Base-by-base conservation (phyloP, 2,888 invertebrate genomes). In the Scrobipalpa atriplicella region DNA sequence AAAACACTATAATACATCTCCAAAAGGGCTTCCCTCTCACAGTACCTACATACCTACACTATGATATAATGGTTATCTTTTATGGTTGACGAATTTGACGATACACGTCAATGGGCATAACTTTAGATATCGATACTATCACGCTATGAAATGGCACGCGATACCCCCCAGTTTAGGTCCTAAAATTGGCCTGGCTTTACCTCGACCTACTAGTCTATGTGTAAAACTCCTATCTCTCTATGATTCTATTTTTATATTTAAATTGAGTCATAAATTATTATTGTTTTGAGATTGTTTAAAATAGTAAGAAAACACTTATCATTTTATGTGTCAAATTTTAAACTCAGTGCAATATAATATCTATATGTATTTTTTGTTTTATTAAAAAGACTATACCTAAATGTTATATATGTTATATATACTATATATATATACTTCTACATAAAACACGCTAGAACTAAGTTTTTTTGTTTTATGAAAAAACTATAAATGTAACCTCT, bases 121-220 rank as follows among this genome's bases (percentile, higher is more conserved):
- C 18, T 51, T 41, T 66, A 61, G 69, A 71, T 78, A 75, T 73
- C 73, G 69, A 78, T 75, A 71, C 76, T 72, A 76, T 70, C 71
- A 78, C 71, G 76, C 73, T 75, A 82, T 71, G 71, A 71, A 73
- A 29, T 71, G 74, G 68, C 84, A 85, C 79, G 86, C 82, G 69
- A 86, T 79, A 72, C 68, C 58, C 73, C 68, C 58, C 73, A 68
- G 73, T 68, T 82, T 78, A 79, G 74, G 71, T 73, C 68, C 75
- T 73, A 74, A 75, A 78, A 78, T 74, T 70, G 63, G 70, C 82
- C 86, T 82, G 85, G 84, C 71, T 82, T 81, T 77, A 62, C 71
- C 73, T 76, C 82, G 84, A 36, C n/a, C 38, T 47, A 47, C 13
- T 29, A 29, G 2, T 29, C 29, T 29, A 29, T 29, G 29, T 29